phyloP scores from a whole-genome alignment of 2,797 vertebrate species.

The Botia almorhae region DNA sequence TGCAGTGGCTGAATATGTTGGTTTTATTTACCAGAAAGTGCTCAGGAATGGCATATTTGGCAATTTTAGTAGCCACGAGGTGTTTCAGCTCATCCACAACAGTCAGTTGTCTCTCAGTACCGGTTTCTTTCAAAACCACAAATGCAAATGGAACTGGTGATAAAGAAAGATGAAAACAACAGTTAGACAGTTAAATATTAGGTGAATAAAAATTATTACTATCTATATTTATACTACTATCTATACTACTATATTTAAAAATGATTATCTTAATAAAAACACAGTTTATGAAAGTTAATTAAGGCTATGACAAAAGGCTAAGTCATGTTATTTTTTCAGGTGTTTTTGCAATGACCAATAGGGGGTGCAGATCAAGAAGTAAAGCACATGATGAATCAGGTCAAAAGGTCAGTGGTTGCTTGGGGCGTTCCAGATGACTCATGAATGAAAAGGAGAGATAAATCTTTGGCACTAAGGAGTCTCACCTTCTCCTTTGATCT shows the following conservation, averaged over 20 bases:
- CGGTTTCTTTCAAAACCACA: slow-evolving; percentile 85
- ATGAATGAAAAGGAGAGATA: slow-evolving; percentile 20
- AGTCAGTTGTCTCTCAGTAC: slow-evolving; percentile 54
- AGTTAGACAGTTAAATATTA: neutral
- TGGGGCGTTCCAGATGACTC: slow-evolving; percentile 12
- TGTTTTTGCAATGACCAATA: neutral
- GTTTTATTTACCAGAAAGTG: slow-evolving; percentile 84
- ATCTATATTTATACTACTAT: too few species aligned
- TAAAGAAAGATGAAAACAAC: slow-evolving; percentile 27
- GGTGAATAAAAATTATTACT: neutral
- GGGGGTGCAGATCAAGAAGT: neutral
- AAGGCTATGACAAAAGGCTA: neutral
- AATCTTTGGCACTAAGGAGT: neutral
- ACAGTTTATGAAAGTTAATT: neutral
- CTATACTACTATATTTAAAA: too few species aligned
- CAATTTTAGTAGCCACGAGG: slow-evolving; percentile 87
- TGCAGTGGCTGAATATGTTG: neutral
- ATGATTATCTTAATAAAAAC: neutral
- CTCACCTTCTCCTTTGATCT: slow-evolving; percentile 94
- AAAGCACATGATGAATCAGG: neutral
- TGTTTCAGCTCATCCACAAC: slow-evolving; percentile 79
- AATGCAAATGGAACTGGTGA: slow-evolving; percentile 89
- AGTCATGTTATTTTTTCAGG: neutral
- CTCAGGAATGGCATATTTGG: slow-evolving; percentile 94
- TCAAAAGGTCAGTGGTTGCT: slow-evolving; percentile 13